These are phyloP conservation scores for Gibbula magus DNA, from an alignment of 2,888 invertebrate species.

Conservation along the genomic window DNA sequence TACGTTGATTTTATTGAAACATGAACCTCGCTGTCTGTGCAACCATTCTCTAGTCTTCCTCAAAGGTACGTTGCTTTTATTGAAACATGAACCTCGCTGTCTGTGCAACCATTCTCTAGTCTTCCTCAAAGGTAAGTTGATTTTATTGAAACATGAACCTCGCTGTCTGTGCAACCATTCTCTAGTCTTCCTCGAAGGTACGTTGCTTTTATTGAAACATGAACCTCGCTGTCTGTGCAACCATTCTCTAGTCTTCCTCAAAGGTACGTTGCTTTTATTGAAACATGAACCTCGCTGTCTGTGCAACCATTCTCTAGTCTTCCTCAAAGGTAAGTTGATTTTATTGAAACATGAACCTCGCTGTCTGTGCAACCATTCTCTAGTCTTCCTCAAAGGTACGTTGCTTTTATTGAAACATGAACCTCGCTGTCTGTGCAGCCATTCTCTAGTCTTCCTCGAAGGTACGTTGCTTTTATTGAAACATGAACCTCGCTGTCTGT, in stretches of 20 bases:
- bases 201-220: no score
- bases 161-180: slow-evolving; percentile 94
- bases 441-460: slow-evolving; percentile 86
- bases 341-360: no score
- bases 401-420: no score
- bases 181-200: slow-evolving; percentile 86
- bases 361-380: slow-evolving; percentile 96
- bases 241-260: slow-evolving; percentile 89
- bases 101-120: slow-evolving; percentile 95
- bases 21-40: slow-evolving; percentile 94
- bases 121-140: slow-evolving; percentile 83
- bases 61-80: no score
- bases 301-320: slow-evolving; percentile 96
- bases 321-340: slow-evolving; percentile 81
- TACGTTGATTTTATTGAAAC: no score
- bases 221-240: slow-evolving; percentile 94
- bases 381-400: slow-evolving; percentile 84
- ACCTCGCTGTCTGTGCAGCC: slow-evolving; percentile 96
- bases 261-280: no score
- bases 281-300: slow-evolving; percentile 92
- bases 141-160: no score
- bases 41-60: slow-evolving; percentile 91
- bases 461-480: no score
- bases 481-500: slow-evolving; percentile 95
- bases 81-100: slow-evolving; percentile 94